phyloP scores from a whole-genome alignment of 2,113 vertebrate species.

The Eretmochelys imbricata region DNA sequence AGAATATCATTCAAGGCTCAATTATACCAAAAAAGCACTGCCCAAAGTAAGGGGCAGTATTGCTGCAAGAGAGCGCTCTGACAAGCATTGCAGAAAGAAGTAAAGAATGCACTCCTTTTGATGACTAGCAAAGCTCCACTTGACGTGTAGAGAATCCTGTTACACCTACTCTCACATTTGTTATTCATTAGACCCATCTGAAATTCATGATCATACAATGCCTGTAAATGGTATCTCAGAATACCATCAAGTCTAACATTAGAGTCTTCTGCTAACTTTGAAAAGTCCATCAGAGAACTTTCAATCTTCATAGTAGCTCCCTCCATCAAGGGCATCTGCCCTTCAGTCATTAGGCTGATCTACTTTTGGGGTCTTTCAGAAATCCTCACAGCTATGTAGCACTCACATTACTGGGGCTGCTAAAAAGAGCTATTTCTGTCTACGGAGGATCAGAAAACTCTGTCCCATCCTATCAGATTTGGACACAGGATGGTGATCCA shows the following conservation, averaged over 20 bases:
- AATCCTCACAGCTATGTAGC: background rate
- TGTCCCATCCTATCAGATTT: background rate
- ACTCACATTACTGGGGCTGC: background rate
- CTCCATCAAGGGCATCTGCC: background rate
- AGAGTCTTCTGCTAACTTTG: background rate
- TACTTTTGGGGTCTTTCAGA: background rate
- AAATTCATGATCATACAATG: background rate
- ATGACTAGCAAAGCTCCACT: background rate
- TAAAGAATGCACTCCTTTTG: background rate
- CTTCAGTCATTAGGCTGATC: background rate
- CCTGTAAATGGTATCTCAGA: background rate
- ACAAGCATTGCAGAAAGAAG: background rate
- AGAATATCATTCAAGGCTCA: background rate
- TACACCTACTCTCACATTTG: background rate
- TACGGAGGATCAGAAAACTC: background rate
- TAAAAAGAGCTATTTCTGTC: background rate
- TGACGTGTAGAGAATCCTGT: background rate
- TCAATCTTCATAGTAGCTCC: background rate
- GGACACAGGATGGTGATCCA: background rate
- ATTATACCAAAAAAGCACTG: background rate
- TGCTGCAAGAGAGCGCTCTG: background rate
- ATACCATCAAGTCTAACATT: rapidly evolving
- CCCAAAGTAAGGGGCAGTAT: background rate
- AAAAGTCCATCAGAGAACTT: background rate
- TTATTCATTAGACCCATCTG: background rate